Evolutionary conservation across 2,113 vertebrate genomes (phyloP), one percentile per base, ranked within the genome.

Genomic region (Spermophilus dauricus): DNA sequence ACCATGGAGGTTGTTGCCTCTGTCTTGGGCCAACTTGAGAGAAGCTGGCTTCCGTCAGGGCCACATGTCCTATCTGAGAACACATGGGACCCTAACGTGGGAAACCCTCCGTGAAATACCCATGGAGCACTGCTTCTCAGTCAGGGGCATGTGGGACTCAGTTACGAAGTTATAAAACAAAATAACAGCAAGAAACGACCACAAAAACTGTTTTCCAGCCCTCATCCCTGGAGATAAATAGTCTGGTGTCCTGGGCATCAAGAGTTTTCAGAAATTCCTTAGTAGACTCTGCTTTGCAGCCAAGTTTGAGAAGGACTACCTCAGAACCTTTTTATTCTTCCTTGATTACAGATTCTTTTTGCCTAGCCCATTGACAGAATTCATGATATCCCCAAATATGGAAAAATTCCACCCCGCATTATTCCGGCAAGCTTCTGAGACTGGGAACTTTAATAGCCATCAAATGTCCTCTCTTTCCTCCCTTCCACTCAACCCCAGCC

Each of bases 401-500:
- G 7, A 30, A 32, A 70, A 42, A 42, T 45, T 7, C n/a, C 45
- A 34, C 22, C 2, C 26, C 2, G 10, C 2, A 53, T 88, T 70
- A 20, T 90, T 37, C 83, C 30, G 22, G 28, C 34, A 70, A 61
- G 37, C 45, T 93, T 91, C 75, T 48, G 42, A 89, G 75, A 72
- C 1, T 48, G 16, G 10, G n/a, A 39, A 37, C 69, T 70, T 86
- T 69, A 48, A 65, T 1, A 75, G 34, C 34, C 70, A 48, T 51
- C 32, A 45, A 34, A 16, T 3, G 28, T 42, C 32, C 2, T 13
- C 42, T n/a, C 1, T 0, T 18, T 1, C 2, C 3, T 58, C 12
- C n/a, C 24, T 0, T 17, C 3, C 6, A 13, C 24, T 20, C 34
- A 3, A 17, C 26, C 61, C 70, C 24, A 32, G 2, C 11, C 48